Base-by-base conservation (phyloP, 2,113 vertebrate genomes). In the Orientallactaga bullata region DNA sequence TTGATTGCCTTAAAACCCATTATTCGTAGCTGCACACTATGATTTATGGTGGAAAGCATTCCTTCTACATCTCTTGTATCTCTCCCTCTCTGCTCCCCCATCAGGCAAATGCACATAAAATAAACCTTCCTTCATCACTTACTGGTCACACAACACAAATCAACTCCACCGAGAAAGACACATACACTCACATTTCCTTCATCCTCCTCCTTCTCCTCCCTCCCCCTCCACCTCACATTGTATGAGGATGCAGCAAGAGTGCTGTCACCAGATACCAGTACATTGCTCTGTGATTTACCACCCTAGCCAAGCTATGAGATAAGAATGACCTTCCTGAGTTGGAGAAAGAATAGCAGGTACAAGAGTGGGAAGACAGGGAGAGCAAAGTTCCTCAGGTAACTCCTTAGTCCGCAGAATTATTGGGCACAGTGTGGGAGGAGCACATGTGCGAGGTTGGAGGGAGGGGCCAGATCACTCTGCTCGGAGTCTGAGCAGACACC, bases 1-100 rank as follows among this genome's bases (percentile, higher is more conserved):
- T 69, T 69, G 74, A 61, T 93, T 76, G 68, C 18, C 16, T 80
- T 94, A 37, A 93, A 88, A 72, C 47, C 4, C 26, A 10, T 84
- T 15, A 37, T 42, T 73, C 47, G 78, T 30, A 74, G 81, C 7
- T 80, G 85, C n/a, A 73, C 30, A 7, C 1, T 88, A 30, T 12
- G 91, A n/a, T 66, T 72, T 69, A 51, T n/a, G 18, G 30, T 94
- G 58, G 16, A 82, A 90, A 80, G 28, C 9, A 35, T 51, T 85
- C 55, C 24, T 78, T 83, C 69, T 30, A 15, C 17, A 2, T 61
- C 7, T 69, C 0, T 37, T 17, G 0, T 37, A 32, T 58, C 60
- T 76, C 13, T 7, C 21, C 9, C 32, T 68, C 20, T 61, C 30
- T 51, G 7, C 24, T 11, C 2, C 63, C 18, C 23, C 18, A 20